Percentiles rank a stretch among this genome's conserved stretches.
Conservation (phyloP, 2,888 invertebrate genomes). For the Pachycephus smyrnensis region DNA sequence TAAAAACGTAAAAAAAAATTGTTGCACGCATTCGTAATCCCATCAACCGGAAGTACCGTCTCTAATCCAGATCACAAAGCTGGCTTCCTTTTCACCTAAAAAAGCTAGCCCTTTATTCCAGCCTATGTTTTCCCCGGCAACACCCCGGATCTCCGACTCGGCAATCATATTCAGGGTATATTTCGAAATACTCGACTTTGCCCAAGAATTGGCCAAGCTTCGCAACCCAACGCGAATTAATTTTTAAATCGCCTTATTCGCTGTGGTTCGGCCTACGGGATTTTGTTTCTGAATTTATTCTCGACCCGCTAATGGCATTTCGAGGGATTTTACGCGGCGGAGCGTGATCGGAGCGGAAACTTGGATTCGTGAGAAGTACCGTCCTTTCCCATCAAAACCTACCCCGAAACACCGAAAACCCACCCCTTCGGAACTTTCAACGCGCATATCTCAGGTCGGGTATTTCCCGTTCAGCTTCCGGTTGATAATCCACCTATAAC, state of each 20-base stretch:
- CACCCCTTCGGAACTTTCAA: no score
- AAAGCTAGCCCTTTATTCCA: neutral
- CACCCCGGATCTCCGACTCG: neutral
- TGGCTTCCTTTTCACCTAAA: neutral
- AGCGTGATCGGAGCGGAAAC: no score
- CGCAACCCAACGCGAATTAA: slow-evolving; percentile 31
- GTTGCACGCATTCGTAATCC: neutral
- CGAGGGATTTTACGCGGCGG: slow-evolving; percentile 13
- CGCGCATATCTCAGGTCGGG: no score
- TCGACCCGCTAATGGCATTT: slow-evolving; percentile 18
- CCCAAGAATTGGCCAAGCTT: neutral
- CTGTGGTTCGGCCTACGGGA: slow-evolving; percentile 9
- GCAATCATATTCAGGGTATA: no score
- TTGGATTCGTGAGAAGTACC: no score
- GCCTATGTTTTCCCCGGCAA: neutral
- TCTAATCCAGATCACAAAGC: neutral
- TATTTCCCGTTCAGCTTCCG: no score
- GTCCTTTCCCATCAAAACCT: no score
- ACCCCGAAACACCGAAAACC: no score
- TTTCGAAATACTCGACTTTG: no score
- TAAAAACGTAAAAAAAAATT: neutral
- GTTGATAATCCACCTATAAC: no score
- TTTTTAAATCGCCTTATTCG: slow-evolving; percentile 37
- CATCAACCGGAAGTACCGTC: neutral
- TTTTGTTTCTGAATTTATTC: slow-evolving; percentile 21